These are phyloP conservation scores for Tokudaia muenninki DNA, from an alignment of 2,797 vertebrate species.

Conservation along the genomic window DNA sequence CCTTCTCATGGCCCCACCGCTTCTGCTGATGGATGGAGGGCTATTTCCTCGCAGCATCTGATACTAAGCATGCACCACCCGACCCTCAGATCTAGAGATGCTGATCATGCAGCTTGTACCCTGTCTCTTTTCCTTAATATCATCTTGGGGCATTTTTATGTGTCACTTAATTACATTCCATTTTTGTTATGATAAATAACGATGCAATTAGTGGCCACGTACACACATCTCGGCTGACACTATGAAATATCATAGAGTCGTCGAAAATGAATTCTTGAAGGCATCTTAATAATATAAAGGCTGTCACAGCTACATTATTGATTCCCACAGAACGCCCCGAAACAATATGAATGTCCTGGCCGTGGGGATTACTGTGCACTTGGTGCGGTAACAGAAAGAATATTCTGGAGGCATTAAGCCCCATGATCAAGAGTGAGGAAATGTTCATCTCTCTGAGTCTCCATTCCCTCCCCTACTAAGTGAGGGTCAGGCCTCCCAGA, in stretches of 20 bases:
- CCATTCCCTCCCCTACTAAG: conserved; percentile 6
- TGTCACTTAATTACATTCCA: conserved; percentile 73
- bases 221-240: conserved; percentile 73
- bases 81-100: not conserved
- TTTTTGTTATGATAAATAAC: conserved; percentile 75
- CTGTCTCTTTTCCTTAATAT: conserved; percentile 21
- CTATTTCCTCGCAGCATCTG: not conserved
- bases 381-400: not conserved
- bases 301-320: not conserved
- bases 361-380: not conserved
- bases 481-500: not conserved
- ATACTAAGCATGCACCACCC: no score
- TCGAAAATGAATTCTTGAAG: conserved; percentile 75
- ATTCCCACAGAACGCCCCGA: not conserved
- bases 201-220: conserved; percentile 67
- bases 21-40: not conserved
- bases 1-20: not conserved
- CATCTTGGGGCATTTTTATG: conserved; percentile 63
- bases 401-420: not conserved
- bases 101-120: conserved; percentile 24
- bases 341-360: not conserved
- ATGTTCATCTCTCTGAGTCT: not conserved
- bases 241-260: conserved; percentile 75
- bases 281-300: conserved; percentile 58
- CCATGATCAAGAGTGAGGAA: not conserved